Evolutionary conservation across 2,113 vertebrate species (phyloP), one percentile per base, ranked within the genome.

Genomic region (Callionymus lyra): DNA sequence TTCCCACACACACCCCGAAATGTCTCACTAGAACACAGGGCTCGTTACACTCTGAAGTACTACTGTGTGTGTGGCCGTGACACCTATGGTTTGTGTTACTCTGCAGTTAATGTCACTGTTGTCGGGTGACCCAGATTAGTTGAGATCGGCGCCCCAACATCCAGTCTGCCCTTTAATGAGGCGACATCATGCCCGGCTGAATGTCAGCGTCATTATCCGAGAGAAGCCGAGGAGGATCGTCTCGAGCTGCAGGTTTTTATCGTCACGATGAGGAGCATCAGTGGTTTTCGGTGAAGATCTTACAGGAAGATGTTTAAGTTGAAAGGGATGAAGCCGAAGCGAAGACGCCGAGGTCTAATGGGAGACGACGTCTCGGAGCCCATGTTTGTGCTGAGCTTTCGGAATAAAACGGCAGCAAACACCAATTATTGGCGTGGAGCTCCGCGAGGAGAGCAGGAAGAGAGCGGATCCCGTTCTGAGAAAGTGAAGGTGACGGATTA

Each of bases 101-200:
- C n/a, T 27, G 21, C 21, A 4, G 21, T 27, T 4, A 27, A 27
- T 27, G 21, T 27, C 39, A 50, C 49, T 48, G 35, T 52, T 50
- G 46, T 35, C 50, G 57, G 59, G 65, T 53, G 48, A 37, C 16
- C 2, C 53, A 47, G 55, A 38, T 50, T 37, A 19, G 11, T 50
- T 48, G 34, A 15, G 31, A 47, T 53, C 41, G 39, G 63, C 33
- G 41, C 53, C 54, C 52, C 21, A 31, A 47, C 53, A 65, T 70
- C 55, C 69, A 61, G 67, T 69, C 72, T 65, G 48, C 48, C 46
- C 47, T 64, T 47, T 74, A 72, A 77, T 74, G 60, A 77, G 60
- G 35, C 68, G 68, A 74, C 70, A 65, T 57, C 65, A 68, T 65
- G 53, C 50, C 37, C 50, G 38, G 41, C 39, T 68, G 67, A 77